A percentile compares a stretch with the other conserved stretches of the same genome.
These are phyloP conservation scores for Digitonthophagus gazella DNA, from an alignment of 2,888 invertebrate genomes.

Conservation along the genomic window DNA sequence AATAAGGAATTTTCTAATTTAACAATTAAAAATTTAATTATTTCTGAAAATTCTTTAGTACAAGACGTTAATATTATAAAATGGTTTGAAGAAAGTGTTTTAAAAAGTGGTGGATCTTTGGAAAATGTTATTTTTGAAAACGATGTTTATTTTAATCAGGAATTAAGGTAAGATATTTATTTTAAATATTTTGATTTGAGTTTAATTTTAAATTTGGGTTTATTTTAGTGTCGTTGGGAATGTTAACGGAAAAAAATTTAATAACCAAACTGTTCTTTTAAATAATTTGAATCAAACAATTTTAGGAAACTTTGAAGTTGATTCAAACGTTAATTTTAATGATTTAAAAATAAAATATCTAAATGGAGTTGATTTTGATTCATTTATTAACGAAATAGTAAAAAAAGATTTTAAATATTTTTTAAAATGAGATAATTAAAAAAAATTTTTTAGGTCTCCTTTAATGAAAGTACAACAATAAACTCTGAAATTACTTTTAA, in stretches of 20 bases:
- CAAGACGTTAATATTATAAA: slow-evolving; percentile 52
- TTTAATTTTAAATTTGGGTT: no score
- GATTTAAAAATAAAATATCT: slow-evolving; percentile 40
- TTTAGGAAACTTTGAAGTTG: slow-evolving; percentile 36
- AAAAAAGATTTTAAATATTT: not conserved
- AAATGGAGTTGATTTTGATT: slow-evolving; percentile 41
- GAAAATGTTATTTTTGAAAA: slow-evolving; percentile 52
- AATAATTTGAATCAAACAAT: slow-evolving; percentile 49
- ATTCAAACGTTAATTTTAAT: slow-evolving; percentile 34
- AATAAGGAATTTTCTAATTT: slow-evolving; percentile 49
- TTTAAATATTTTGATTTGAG: slow-evolving; percentile 21
- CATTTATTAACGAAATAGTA: slow-evolving; percentile 45
- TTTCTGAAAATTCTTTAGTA: slow-evolving; percentile 41
- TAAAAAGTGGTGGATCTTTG: slow-evolving; percentile 45
- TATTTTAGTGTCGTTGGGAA: slow-evolving; percentile 42
- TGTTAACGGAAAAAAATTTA: slow-evolving; percentile 44
- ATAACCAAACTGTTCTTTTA: slow-evolving; percentile 44
- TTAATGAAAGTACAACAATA: slow-evolving; percentile 38
- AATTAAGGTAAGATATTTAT: slow-evolving; percentile 43
- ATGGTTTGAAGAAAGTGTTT: slow-evolving; percentile 53
- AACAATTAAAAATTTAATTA: slow-evolving; percentile 46
- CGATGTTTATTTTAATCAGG: slow-evolving; percentile 46
- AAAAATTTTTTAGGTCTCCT: slow-evolving; percentile 39
- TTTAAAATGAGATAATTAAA: not conserved
- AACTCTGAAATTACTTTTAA: slow-evolving; percentile 41